Conservation (phyloP, 2,888 invertebrate genomes). For the Ennomos quercinarius region DNA sequence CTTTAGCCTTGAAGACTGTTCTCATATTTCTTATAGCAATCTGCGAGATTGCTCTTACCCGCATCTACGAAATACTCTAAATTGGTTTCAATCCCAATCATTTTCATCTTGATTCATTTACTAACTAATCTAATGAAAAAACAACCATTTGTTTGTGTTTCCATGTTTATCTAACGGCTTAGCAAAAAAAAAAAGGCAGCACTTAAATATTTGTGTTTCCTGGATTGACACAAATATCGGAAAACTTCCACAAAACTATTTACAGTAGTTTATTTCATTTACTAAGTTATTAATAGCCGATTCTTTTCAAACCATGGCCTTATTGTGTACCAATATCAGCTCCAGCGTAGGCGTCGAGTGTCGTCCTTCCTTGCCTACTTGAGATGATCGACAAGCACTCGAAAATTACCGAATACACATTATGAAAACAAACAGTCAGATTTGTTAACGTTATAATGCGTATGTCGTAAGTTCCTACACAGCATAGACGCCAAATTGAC, state of each 20-base stretch:
- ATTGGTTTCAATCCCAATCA: conserved; percentile 23
- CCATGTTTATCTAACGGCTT: conserved; percentile 10
- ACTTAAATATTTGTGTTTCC: conserved; percentile 22
- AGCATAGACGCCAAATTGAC: conserved; percentile 68
- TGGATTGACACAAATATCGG: conserved; percentile 17
- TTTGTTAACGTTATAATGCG: conserved; percentile 64
- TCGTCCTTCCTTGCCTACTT: conserved; percentile 70
- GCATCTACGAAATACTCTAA: conserved; percentile 30
- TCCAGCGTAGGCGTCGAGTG: conserved; percentile 55
- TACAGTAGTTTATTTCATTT: conserved; percentile 9
- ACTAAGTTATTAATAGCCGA: conserved; percentile 27
- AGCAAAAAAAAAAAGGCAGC: conserved; percentile 16
- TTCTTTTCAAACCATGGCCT: conserved; percentile 30
- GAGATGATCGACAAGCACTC: conserved; percentile 68
- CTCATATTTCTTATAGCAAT: conserved; percentile 36
- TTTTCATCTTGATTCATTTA: conserved; percentile 21
- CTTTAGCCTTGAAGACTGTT: conserved; percentile 32
- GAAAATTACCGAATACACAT: conserved; percentile 74
- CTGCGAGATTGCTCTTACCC: conserved; percentile 37
- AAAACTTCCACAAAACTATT: conserved; percentile 14
- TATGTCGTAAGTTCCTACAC: conserved; percentile 69
- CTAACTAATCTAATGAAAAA: conserved; percentile 18
- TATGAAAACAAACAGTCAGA: conserved; percentile 69
- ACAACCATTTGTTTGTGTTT: conserved; percentile 15
- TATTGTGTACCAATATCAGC: conserved; percentile 34